phyloP scores from a whole-genome alignment of 2,888 invertebrate genomes.

The Pollenia amentaria region DNA sequence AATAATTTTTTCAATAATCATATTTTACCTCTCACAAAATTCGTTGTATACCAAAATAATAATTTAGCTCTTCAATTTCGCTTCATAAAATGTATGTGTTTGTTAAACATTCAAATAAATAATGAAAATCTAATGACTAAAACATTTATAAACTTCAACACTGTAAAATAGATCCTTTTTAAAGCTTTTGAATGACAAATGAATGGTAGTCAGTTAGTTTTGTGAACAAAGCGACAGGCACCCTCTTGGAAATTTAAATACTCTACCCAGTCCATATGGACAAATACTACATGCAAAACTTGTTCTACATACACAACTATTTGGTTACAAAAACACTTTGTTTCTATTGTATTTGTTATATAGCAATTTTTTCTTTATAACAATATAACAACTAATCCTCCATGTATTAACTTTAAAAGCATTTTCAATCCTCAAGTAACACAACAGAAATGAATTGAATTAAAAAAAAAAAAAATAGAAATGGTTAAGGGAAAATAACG shows the following conservation, averaged over 20 bases:
- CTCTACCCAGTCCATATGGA: neutral
- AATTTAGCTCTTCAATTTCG: neutral
- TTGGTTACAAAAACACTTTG: conserved; percentile 58
- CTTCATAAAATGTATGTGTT: conserved; percentile 32
- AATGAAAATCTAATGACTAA: conserved; percentile 84
- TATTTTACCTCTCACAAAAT: neutral
- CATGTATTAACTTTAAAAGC: conserved; percentile 74
- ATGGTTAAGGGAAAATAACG: conserved; percentile 53
- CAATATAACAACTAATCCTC: conserved; percentile 71
- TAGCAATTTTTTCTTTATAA: conserved; percentile 49
- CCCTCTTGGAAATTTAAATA: conserved; percentile 57
- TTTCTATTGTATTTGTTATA: conserved; percentile 46
- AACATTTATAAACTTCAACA: conserved; percentile 81
- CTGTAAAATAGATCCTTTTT: conserved; percentile 78
- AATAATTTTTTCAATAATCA: too few species aligned
- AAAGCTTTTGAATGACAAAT: conserved; percentile 81
- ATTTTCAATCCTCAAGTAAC: conserved; percentile 69
- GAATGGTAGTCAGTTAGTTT: conserved; percentile 34
- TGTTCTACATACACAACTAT: conserved; percentile 35
- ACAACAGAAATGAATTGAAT: conserved; percentile 60
- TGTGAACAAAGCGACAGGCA: conserved; percentile 70
- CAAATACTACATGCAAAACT: neutral
- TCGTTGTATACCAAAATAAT: neutral
- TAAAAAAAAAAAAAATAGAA: conserved; percentile 44
- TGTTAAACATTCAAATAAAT: conserved; percentile 79